phyloP scores from a whole-genome alignment of 2,797 vertebrate genomes.

The Eutrigla gurnardus region DNA sequence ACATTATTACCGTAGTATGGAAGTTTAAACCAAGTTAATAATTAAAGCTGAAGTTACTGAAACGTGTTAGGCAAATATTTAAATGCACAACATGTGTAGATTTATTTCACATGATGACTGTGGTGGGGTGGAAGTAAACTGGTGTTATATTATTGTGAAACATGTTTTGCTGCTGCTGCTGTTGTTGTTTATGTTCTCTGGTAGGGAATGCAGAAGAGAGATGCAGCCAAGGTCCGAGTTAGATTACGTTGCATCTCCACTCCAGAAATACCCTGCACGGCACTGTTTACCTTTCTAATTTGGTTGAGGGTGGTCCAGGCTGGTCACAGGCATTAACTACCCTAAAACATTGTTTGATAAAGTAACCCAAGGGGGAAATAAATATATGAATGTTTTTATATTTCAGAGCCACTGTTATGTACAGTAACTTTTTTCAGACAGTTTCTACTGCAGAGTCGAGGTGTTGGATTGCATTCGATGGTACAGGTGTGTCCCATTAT shows the following conservation, averaged over 20 bases:
- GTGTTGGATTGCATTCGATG: neutral
- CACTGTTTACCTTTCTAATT: neutral
- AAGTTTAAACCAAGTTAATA: neutral
- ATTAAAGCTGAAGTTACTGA: neutral
- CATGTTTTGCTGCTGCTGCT: conserved; percentile 18
- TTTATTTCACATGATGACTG: neutral
- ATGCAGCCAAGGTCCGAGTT: conserved; percentile 29
- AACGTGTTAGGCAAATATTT: neutral
- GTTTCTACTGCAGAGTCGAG: neutral
- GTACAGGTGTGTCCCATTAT: neutral
- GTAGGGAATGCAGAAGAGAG: conserved; percentile 7
- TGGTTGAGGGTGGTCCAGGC: neutral
- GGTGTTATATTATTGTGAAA: conserved; percentile 57
- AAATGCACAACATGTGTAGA: neutral
- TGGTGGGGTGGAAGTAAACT: conserved; percentile 34
- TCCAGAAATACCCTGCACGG: conserved; percentile 20
- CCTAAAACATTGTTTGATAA: neutral
- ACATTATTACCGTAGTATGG: neutral
- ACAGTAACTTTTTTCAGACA: neutral
- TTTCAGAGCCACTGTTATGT: neutral
- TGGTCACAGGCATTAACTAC: neutral
- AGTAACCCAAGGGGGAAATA: too few relatives aligned
- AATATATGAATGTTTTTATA: neutral
- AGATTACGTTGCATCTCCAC: conserved; percentile 25
- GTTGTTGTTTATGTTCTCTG: conserved; percentile 54